Base-by-base conservation (phyloP, 2,113 vertebrate species). In the Pyrgilauda ruficollis region DNA sequence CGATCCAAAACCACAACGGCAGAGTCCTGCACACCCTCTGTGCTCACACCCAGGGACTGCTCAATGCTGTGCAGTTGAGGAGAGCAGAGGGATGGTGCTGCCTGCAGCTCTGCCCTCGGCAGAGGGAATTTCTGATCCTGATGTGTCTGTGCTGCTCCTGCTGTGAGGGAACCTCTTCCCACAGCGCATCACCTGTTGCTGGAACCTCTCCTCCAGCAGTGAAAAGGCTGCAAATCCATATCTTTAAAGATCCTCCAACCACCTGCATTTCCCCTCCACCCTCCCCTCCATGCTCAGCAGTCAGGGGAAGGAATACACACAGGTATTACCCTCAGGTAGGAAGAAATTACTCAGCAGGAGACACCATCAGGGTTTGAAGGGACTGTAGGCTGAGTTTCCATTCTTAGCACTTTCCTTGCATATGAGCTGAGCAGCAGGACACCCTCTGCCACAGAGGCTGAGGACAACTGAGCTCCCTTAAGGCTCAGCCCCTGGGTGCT, bases 61-160 rank as follows among this genome's bases (percentile, higher is more conserved):
- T 75, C 81, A 39, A 0, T 1, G 0, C 53, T 11, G 35, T 74
- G 58, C 44, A 22, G 24, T 0, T 35, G 27, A 46, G 58, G 50
- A 80, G 61, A 76, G 75, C 37, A 77, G 52, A 67, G 30, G 39
- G 27, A 18, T 1, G 8, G 43, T 62, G 55, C 50, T 72, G 72
- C 76, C 70, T 43, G 66, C 56, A 67, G 74, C 64, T 81, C 68
- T 66, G 75, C 22, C 9, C 13, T 7, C 0, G 0, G 21, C 74
- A 63, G 19, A 2, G 6, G 9, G 21, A 47, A 27, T 7, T 1
- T 18, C 11, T 31, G 17, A 6, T 63, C 67, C 53, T 1, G 2
- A 9, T 6, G 44, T 4, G 6, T 30, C 33, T 64, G 21, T 73
- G 46, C 53, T 39, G 27, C 53, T 72, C 55, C 41, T 37, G n/a